A percentile compares a stretch with the other conserved stretches of the same genome.
phyloP scores from a whole-genome alignment of 2,888 invertebrate genomes.

The Eupithecia insigniata region DNA sequence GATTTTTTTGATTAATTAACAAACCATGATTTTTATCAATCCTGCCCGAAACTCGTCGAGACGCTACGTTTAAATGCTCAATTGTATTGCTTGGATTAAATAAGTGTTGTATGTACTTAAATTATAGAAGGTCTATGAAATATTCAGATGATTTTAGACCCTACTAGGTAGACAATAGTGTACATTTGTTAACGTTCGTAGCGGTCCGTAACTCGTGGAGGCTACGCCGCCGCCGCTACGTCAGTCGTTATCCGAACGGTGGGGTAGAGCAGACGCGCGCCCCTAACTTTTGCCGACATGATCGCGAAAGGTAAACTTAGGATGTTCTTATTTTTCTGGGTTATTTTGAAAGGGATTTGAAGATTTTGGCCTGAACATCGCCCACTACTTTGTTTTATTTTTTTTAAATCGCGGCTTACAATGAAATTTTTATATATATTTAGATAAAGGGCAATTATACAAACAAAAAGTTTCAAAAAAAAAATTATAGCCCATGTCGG shows the following conservation, averaged over 20 bases:
- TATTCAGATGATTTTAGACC: neutral
- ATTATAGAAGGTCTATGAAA: too few relatives aligned
- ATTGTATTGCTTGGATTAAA: neutral
- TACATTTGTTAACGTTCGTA: slow-evolving; percentile 16
- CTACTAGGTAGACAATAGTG: neutral
- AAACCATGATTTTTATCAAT: too few relatives aligned
- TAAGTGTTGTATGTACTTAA: too few relatives aligned
- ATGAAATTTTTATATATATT: too few relatives aligned
- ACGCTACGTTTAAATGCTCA: neutral
- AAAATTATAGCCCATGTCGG: too few relatives aligned
- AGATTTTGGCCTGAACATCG: too few relatives aligned
- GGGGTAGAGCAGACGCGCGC: slow-evolving; percentile 60
- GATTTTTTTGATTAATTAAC: too few relatives aligned
- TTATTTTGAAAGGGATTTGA: neutral
- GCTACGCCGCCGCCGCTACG: slow-evolving; percentile 24
- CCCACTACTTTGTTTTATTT: too few relatives aligned
- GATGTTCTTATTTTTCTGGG: neutral
- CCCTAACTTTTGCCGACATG: slow-evolving; percentile 68
- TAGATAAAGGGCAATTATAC: too few relatives aligned
- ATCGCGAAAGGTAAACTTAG: slow-evolving; percentile 66
- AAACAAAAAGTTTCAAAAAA: too few relatives aligned
- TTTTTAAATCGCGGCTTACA: too few relatives aligned
- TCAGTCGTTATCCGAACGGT: slow-evolving; percentile 58
- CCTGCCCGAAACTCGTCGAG: neutral
- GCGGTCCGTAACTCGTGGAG: slow-evolving; percentile 24